phyloP scores from a whole-genome alignment of 2,888 invertebrate genomes.

The Xestoiulus laeticollis region DNA sequence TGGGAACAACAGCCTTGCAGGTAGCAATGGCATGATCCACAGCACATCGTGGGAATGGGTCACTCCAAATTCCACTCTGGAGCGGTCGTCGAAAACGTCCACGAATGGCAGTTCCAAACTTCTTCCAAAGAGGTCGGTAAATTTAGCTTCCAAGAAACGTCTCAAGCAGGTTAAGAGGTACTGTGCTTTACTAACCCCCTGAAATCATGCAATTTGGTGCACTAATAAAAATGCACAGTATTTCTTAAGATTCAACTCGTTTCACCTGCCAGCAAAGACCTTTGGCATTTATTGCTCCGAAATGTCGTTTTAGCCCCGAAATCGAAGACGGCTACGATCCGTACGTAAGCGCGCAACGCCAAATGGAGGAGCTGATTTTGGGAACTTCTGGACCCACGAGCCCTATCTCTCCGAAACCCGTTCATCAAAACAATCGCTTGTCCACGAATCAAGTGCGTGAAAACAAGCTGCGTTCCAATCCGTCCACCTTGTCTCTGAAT shows the following conservation, averaged over 20 bases:
- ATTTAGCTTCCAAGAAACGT: conserved; percentile 33
- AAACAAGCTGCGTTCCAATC: conserved; percentile 42
- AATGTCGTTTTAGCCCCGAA: conserved; percentile 61
- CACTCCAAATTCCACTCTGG: conserved; percentile 31
- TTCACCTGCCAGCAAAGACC: not conserved
- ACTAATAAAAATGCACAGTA: not conserved
- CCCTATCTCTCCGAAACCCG: not conserved
- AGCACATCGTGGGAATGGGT: conserved; percentile 52
- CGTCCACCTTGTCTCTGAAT: conserved; percentile 48
- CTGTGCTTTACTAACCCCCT: conserved; percentile 29
- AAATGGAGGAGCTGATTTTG: conserved; percentile 78
- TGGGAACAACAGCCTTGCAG: not conserved
- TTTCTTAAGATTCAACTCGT: not conserved
- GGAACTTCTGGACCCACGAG: not conserved
- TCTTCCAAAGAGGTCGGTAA: conserved; percentile 48
- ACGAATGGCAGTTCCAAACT: not conserved
- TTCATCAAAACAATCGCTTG: not conserved
- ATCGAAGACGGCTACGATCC: conserved; percentile 74
- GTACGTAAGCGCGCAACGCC: conserved; percentile 80
- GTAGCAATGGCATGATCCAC: conserved; percentile 45
- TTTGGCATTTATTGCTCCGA: not conserved
- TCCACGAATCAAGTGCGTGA: conserved; percentile 34
- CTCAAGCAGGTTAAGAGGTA: conserved; percentile 2
- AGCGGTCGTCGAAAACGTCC: not conserved
- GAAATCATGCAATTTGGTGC: not conserved